These are phyloP conservation scores for Drosophila tanythrix DNA, from an alignment of 2,888 invertebrate genomes.

Conservation along the genomic window DNA sequence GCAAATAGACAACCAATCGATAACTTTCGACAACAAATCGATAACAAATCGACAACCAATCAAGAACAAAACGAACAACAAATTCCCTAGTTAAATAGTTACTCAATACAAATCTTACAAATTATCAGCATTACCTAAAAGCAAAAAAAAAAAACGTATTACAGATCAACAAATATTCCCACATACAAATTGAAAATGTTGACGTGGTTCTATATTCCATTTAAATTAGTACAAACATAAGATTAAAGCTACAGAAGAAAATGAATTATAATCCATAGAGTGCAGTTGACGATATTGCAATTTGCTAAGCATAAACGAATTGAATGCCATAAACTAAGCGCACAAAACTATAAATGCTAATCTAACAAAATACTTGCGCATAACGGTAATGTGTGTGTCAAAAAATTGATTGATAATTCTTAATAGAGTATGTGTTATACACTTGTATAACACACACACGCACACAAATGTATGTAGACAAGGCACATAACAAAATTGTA, in stretches of 20 bases:
- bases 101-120: conserved; percentile 19
- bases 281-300: conserved; percentile 28
- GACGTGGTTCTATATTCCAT: conserved; percentile 67
- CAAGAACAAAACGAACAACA: conserved; percentile 19
- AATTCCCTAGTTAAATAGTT: conserved; percentile 29
- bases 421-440: conserved; percentile 33
- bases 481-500: conserved; percentile 52
- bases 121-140: conserved; percentile 24
- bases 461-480: conserved; percentile 21
- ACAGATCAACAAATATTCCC: conserved; percentile 35
- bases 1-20: conserved; percentile 20
- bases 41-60: conserved; percentile 35
- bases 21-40: background rate
- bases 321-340: conserved; percentile 58
- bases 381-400: conserved; percentile 66
- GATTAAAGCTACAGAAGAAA: conserved; percentile 38
- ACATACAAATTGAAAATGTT: conserved; percentile 32
- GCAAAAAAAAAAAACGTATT: conserved; percentile 14
- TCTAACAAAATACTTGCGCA: conserved; percentile 33
- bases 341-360: conserved; percentile 47
- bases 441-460: conserved; percentile 18
- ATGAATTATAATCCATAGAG: conserved; percentile 14
- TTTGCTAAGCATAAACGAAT: conserved; percentile 23
- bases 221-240: conserved; percentile 74
- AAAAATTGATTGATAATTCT: conserved; percentile 30